Evolutionary conservation across 2,113 vertebrate species (phyloP), one percentile per base, ranked within the genome.

Genomic region (Taurulus bubalis): DNA sequence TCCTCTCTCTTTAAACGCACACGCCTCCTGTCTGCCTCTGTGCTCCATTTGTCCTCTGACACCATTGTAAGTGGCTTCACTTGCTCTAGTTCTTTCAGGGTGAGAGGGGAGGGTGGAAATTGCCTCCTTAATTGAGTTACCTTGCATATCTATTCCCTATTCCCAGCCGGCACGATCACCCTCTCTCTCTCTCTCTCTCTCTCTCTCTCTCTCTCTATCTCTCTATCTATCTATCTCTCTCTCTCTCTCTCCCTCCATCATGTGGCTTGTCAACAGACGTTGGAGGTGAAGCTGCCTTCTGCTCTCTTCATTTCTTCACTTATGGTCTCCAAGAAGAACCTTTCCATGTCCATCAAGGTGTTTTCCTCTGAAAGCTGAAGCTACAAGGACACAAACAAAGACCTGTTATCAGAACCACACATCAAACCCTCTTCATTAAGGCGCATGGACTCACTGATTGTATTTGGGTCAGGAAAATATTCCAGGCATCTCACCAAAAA

Each of bases 61-160:
- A 88, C 65, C 62, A 77, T 87, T 88, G 82, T 85, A 85, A 90
- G 64, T 87, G 79, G 68, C 82, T 81, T 87, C 77, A 78, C 78
- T 90, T 85, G 84, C 79, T 86, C 89, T 80, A 87, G 67, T 92
- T 93, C 80, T 89, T 67, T 77, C 84, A 89, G 88, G 84, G 73
- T 83, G 86, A 67, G 73, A 79, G 75, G 75, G 87, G 80, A 82
- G 77, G 83, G 86, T 85, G 83, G 26, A 87, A 87, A 93, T 91
- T 92, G 83, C 74, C 82, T 92, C 84, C 68, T 87, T 94, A 94
- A 95, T 94, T 94, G 89, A 93, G 91, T 93, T 92, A 93, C 79
- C 81, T 87, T 81, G 68, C 84, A 85, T 80, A 84, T 90, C 74
- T 87, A 83, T 90, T 91, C 87, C 79, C 80, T 84, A 84, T 86